Conservation (phyloP, 2,113 vertebrate species). For the Dasyurus viverrinus region DNA sequence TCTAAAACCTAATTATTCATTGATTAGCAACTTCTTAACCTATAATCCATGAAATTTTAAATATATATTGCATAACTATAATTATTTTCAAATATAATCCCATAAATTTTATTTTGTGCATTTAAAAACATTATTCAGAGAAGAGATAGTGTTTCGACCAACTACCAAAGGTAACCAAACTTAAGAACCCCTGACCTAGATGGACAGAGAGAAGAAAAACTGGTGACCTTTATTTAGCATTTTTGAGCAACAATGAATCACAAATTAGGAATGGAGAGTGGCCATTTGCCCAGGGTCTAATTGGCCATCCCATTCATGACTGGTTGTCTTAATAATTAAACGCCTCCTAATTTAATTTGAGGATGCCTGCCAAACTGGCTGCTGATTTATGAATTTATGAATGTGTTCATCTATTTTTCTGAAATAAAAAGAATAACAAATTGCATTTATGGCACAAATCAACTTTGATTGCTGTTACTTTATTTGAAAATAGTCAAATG, state of each 20-base stretch:
- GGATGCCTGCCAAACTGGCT: slow-evolving; percentile 39
- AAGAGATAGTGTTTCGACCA: not conserved
- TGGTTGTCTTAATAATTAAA: slow-evolving; percentile 67
- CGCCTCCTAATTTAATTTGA: slow-evolving; percentile 50
- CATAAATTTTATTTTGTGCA: not conserved
- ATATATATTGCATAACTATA: not conserved
- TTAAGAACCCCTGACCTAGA: slow-evolving; percentile 20
- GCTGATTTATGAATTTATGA: slow-evolving; percentile 59
- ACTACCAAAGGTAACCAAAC: not conserved
- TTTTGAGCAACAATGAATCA: slow-evolving; percentile 60
- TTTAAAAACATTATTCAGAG: not conserved
- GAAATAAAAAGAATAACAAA: slow-evolving; percentile 54
- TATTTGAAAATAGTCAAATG: slow-evolving; percentile 38
- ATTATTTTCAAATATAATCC: not conserved
- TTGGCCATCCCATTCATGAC: slow-evolving; percentile 58
- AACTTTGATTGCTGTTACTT: slow-evolving; percentile 46
- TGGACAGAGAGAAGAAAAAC: slow-evolving; percentile 32
- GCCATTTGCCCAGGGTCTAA: slow-evolving; percentile 27
- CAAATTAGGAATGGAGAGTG: slow-evolving; percentile 50
- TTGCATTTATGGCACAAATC: slow-evolving; percentile 13
- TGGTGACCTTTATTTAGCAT: slow-evolving; percentile 32
- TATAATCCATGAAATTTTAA: not conserved
- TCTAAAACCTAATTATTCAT: not conserved
- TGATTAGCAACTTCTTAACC: not conserved
- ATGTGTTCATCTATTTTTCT: slow-evolving; percentile 52